Base-by-base conservation (phyloP, 2,888 invertebrate genomes). In the Heliconius charithonia region DNA sequence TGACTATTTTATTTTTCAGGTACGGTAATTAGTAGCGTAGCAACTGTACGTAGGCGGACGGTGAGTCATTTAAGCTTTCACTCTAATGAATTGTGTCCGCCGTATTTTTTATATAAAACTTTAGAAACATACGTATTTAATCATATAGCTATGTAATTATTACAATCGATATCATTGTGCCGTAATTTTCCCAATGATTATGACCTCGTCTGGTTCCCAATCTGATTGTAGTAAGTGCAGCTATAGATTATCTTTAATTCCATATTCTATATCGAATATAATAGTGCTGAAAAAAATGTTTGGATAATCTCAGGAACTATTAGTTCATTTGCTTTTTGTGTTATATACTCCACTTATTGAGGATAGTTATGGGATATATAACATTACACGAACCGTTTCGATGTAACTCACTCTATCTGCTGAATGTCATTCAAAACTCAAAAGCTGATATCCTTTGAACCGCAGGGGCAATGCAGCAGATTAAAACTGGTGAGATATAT, bases 41-140 rank as follows among this genome's bases (percentile, higher is more conserved):
- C 83, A 82, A 82, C 81, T 75, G 56, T 79, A 70, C 22, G 73
- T 45, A 78, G 71, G 56, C 59, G 77, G 71, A 25, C 78, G 79
- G 80, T 77, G 80, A 87, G 84, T 87, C 86, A 87, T 86, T 85
- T 83, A 77, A 81, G 85, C 87, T 89, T 89, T 89, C 85, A 87
- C 85, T 83, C 83, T 88, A 88, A 89, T 90, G 85, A 87, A 87
- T 75, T 63, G 63, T 27, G 78, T 70, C 59, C 66, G 65, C 75
- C 66, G 65, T 71, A 76, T 75, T n/a, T 74, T 75, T 79, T 75
- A 78, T 73, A 74, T 62, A 66, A 59, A 76, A 76, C 51, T 29
- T 37, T 76, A 66, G 56, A 56, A 76, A 66, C 19, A 37, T 56
- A 51, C n/a, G 51, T 71, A 29, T 41, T 74, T 71, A 74, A 77